Percentiles rank a stretch among this genome's conserved stretches.
Evolutionary conservation across 2,797 vertebrate genomes (phyloP).

Genomic region (Hyperoplus immaculatus): DNA sequence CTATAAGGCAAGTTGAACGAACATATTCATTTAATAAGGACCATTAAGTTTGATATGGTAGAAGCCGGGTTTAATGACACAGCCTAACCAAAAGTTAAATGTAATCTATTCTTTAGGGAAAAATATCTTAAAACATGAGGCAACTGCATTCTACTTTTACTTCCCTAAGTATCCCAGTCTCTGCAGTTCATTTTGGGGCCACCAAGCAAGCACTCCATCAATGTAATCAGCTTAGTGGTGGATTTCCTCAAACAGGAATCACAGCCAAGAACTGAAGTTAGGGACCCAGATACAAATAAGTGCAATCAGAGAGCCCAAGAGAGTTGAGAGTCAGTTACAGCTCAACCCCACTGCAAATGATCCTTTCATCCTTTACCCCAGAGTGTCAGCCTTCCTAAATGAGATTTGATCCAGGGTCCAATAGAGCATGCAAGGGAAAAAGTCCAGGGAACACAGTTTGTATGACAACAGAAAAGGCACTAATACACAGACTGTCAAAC

Average conservation of each 20-base stretch:
- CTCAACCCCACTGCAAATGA: constrained; percentile 20
- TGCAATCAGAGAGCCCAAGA: constrained; percentile 20
- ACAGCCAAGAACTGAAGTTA: constrained; percentile 45
- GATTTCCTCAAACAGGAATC: constrained; percentile 46
- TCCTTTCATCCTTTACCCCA: constrained; percentile 13
- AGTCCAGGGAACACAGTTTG: not conserved
- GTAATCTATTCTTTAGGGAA: not conserved
- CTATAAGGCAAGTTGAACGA: constrained; percentile 89
- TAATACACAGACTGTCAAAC: constrained; percentile 12
- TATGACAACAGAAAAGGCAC: not conserved
- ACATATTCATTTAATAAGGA: not conserved
- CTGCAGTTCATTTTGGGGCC: constrained; percentile 36
- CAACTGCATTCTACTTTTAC: constrained; percentile 19
- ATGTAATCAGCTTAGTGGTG: constrained; percentile 53
- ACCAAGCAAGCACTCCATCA: constrained; percentile 36
- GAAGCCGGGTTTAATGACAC: not conserved
- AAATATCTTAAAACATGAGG: constrained; percentile 1
- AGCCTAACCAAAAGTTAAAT: not conserved
- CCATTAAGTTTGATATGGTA: not conserved
- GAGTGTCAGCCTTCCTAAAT: constrained; percentile 22
- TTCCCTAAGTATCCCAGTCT: constrained; percentile 2
- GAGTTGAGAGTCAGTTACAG: constrained; percentile 21
- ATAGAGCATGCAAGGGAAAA: not conserved
- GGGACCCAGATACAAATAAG: constrained; percentile 44
- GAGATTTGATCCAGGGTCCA: constrained; percentile 34